A percentile compares a stretch with the other conserved stretches of the same genome.
phyloP scores from a whole-genome alignment of 2,797 vertebrate species.

The Muscicapa striata region DNA sequence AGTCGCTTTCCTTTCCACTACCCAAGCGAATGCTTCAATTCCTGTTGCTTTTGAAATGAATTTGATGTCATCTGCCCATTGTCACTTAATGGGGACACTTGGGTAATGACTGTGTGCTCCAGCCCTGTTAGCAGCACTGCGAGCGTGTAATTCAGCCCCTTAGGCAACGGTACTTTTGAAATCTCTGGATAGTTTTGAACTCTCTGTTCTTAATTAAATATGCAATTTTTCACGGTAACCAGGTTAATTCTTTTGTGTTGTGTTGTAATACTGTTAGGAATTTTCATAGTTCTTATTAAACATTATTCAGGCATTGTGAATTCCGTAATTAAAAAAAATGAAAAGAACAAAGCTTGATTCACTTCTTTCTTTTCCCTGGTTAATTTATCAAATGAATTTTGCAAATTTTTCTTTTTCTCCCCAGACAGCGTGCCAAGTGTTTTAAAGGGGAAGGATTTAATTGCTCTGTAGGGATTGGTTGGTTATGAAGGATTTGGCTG shows the following conservation, averaged over 20 bases:
- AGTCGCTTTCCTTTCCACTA: conserved; percentile 75
- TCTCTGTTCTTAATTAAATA: conserved; percentile 97
- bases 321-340: conserved; percentile 88
- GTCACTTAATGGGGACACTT: conserved; percentile 88
- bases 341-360: conserved; percentile 91
- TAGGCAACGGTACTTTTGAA: conserved; percentile 83
- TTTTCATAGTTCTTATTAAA: conserved; percentile 83
- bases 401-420: conserved; percentile 90
- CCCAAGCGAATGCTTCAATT: conserved; percentile 77
- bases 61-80: conserved; percentile 88
- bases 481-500: conserved; percentile 99
- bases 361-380: conserved; percentile 88
- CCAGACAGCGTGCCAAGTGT: conserved; percentile 95
- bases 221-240: conserved; percentile 93
- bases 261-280: conserved; percentile 87
- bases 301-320: conserved; percentile 88
- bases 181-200: conserved; percentile 90
- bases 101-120: conserved; percentile 85
- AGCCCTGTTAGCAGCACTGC: conserved; percentile 89
- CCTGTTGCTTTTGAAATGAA: conserved; percentile 82
- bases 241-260: conserved; percentile 90
- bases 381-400: conserved; percentile 95
- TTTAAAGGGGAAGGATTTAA: conserved; percentile 99
- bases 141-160: conserved; percentile 89
- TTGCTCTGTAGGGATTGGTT: conserved; percentile 99